Evolutionary conservation across 2,888 invertebrate species (phyloP), one percentile per base, ranked within the genome.

Genomic region (Meta bourneti): DNA sequence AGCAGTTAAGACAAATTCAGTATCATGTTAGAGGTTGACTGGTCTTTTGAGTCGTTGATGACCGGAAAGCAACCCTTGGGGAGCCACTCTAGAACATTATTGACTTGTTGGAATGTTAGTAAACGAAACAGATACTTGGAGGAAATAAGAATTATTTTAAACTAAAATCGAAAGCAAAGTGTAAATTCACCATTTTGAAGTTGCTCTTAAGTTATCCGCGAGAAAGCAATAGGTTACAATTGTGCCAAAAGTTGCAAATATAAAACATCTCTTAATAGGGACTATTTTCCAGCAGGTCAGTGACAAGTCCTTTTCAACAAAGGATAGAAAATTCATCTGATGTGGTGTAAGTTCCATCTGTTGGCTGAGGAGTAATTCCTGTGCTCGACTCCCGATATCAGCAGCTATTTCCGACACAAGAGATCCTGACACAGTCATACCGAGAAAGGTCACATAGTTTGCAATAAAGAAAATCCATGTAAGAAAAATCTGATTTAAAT

Each of bases 231-330:
- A 84, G 2, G 75, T 84, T 7, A 75, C 52, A 9, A 84, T 48
- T 7, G 84, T 84, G 16, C 84, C 84, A 20, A 84, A 52, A 8
- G 75, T 84, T 7, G 61, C 16, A 7, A 84, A 34, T 19, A 75
- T 13, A 54, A 75, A 84, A 75, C 34, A 48, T 75, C 84, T 84
- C n/a, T 34, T 84, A 0, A 84, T 6, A 5, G 74, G 74, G 9
- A 84, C 75, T 34, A 75, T 72, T 74, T 74, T 74, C 84, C 84
- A 84, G 0, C 54, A 72, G 1, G 84, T 84, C 20, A 84, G 52
- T 11, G 1, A 75, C 9, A 84, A 2, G 8, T 13, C 54, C 34
- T 74, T 84, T 20, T 75, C 11, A 61, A 52, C 34, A 7, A 75
- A 4, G 1, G 74, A 74, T 9, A 61, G 61, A 9, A 61, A 61